Percentiles rank a stretch among this genome's conserved stretches.
phyloP scores from a whole-genome alignment of 2,888 invertebrate genomes.

The Hypolimnas misippus region DNA sequence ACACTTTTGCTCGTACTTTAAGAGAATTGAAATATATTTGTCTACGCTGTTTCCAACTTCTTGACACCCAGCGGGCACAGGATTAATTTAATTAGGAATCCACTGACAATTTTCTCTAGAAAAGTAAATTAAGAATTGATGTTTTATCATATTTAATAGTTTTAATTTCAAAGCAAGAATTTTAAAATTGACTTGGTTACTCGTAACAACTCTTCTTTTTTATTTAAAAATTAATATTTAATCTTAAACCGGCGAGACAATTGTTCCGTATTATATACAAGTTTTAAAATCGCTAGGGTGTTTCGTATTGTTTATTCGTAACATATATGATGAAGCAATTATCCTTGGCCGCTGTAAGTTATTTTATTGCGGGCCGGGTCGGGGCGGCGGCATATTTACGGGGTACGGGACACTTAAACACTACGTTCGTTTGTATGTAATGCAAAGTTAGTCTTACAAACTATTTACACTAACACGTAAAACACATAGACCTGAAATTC shows the following conservation, averaged over 20 bases:
- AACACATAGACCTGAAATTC: conserved; percentile 8
- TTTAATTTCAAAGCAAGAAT: neutral
- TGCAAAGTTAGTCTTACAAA: conserved; percentile 25
- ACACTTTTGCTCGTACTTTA: conserved; percentile 34
- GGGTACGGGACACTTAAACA: conserved; percentile 47
- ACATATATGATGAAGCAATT: conserved; percentile 55
- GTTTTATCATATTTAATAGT: conserved; percentile 14
- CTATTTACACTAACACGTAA: conserved; percentile 22
- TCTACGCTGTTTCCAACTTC: conserved; percentile 39
- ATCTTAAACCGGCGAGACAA: neutral
- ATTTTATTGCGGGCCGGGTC: conserved; percentile 52
- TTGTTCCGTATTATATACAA: neutral
- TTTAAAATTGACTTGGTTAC: neutral
- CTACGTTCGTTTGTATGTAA: conserved; percentile 32
- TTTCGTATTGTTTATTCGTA: conserved; percentile 47
- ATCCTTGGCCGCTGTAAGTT: conserved; percentile 54
- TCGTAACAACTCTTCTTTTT: neutral
- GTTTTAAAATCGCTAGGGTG: conserved; percentile 38
- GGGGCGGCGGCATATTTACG: conserved; percentile 49
- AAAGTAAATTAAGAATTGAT: conserved; percentile 13
- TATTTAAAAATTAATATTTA: neutral
- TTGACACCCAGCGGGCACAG: conserved; percentile 37
- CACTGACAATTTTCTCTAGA: conserved; percentile 33
- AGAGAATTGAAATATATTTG: conserved; percentile 41
- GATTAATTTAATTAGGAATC: conserved; percentile 42